Evolutionary conservation across 23 tunicate genomes (phyloP).

Genomic region (Halocynthia aurantium): DNA sequence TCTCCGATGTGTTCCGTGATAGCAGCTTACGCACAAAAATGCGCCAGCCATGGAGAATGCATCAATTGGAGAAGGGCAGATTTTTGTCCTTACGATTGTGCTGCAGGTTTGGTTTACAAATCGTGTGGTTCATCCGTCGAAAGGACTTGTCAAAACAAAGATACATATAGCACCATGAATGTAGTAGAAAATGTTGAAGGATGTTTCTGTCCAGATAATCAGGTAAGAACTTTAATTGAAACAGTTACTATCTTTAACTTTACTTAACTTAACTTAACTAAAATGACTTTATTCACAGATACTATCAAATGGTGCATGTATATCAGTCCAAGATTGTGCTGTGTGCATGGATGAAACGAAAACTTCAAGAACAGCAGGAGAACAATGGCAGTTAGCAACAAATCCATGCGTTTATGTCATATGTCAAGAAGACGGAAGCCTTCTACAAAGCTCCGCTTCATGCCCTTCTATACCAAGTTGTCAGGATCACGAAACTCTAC

Average conservation of each 20-base stretch:
- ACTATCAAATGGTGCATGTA: slow-evolving; percentile 1
- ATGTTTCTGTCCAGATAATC: slow-evolving; percentile 1
- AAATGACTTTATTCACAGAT: neutral
- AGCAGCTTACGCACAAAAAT: slow-evolving; percentile 7
- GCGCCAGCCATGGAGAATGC: slow-evolving; percentile 9
- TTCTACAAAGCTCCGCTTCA: neutral
- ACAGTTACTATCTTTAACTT: neutral
- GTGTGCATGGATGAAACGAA: slow-evolving; percentile 7
- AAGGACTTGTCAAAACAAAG: neutral
- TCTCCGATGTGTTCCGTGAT: neutral
- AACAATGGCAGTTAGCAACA: slow-evolving; percentile 8
- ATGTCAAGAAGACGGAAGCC: slow-evolving; percentile 10
- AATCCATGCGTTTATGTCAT: neutral
- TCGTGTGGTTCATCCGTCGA: slow-evolving; percentile 1
- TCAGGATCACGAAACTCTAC: neutral
- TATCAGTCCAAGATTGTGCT: neutral
- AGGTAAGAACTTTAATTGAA: slow-evolving; percentile 3
- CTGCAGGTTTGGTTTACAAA: neutral
- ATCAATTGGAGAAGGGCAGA: slow-evolving; percentile 4
- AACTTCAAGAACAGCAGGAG: slow-evolving; percentile 7
- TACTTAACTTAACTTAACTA: neutral
- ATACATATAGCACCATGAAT: neutral
- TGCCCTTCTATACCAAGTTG: neutral
- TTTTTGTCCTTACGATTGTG: neutral
- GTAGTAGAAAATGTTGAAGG: neutral